These are phyloP conservation scores for Cephalopholis sonnerati DNA, from an alignment of 2,113 vertebrate genomes.

Conservation along the genomic window DNA sequence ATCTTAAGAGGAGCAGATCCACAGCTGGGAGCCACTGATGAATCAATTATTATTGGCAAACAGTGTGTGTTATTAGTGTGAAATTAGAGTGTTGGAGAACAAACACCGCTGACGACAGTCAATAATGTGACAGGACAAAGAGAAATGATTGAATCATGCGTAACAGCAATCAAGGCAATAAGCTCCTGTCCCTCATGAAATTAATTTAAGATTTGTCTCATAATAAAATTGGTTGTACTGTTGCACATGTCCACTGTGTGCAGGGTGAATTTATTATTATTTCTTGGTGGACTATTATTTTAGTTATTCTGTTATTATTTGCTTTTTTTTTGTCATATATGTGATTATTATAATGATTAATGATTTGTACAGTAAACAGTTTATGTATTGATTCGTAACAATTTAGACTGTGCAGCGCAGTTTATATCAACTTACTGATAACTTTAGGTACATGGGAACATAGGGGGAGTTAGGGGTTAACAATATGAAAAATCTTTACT, in stretches of 20 bases:
- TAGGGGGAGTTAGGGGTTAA: too few species aligned
- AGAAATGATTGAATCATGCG: conserved; percentile 35
- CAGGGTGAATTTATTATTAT: neutral
- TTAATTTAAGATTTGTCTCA: neutral
- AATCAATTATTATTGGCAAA: conserved; percentile 53
- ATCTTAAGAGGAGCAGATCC: conserved; percentile 53
- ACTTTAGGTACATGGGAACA: too few species aligned
- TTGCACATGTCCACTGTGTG: neutral
- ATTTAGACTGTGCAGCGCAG: too few species aligned
- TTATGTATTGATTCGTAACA: too few species aligned
- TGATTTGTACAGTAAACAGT: too few species aligned
- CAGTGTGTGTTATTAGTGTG: conserved; percentile 27
- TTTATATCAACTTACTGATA: too few species aligned
- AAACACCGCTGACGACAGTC: conserved; percentile 37
- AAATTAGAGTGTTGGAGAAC: conserved; percentile 58
- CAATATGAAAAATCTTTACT: too few species aligned
- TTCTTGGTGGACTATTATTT: neutral
- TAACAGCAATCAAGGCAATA: neutral
- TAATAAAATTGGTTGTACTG: neutral
- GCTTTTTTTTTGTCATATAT: too few species aligned
- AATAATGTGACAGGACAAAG: conserved; percentile 27
- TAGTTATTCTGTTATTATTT: neutral
- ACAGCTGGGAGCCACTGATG: conserved; percentile 6
- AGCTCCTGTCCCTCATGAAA: neutral
- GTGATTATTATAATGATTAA: too few species aligned